These are phyloP conservation scores for Buathra laborator DNA, from an alignment of 2,888 invertebrate genomes.

Conservation along the genomic window DNA sequence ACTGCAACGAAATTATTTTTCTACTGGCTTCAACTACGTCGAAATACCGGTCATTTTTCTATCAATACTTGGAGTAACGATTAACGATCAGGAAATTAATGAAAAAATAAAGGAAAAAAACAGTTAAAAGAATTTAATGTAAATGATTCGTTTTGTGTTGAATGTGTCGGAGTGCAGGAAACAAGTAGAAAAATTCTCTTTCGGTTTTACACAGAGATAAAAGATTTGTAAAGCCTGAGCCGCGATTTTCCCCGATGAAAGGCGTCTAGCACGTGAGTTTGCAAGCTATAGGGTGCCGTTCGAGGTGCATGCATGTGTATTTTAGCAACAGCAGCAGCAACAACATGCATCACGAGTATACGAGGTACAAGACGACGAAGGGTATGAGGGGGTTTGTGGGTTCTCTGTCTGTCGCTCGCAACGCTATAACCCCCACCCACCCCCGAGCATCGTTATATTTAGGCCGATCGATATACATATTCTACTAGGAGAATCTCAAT, in stretches of 20 bases:
- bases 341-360: constrained; percentile 29
- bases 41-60: no score
- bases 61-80: no score
- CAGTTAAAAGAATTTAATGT: background rate
- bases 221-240: background rate
- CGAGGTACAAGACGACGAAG: constrained; percentile 16
- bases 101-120: background rate
- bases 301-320: constrained; percentile 27
- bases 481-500: constrained; percentile 45
- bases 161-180: background rate
- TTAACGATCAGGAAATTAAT: no score
- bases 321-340: constrained; percentile 32
- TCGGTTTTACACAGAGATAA: background rate
- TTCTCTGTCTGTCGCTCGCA: constrained; percentile 61
- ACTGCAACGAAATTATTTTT: no score
- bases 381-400: constrained; percentile 3
- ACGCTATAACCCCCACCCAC: constrained; percentile 33
- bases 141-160: background rate
- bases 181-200: background rate
- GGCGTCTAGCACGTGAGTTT: constrained; percentile 17
- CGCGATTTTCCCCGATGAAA: constrained; percentile 3
- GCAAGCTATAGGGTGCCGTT: background rate
- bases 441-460: constrained; percentile 80
- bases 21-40: no score
- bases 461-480: constrained; percentile 82